These are phyloP conservation scores for Phoeniculus purpureus DNA, from an alignment of 2,797 vertebrate genomes.

Conservation along the genomic window DNA sequence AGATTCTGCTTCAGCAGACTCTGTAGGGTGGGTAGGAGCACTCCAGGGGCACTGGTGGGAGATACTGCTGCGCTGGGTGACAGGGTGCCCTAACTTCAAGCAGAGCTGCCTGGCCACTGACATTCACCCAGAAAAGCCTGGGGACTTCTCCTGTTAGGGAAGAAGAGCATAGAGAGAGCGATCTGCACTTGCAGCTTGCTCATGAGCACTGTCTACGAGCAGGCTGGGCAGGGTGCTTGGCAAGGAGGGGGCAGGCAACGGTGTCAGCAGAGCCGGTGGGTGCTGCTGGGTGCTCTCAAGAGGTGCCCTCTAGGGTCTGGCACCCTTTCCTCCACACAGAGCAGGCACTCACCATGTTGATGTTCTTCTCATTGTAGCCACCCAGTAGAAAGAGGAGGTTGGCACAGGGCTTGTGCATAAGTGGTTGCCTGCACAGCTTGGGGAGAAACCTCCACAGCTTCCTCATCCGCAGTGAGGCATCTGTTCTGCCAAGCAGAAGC, in stretches of 20 bases:
- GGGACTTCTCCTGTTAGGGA: neutral
- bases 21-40: neutral
- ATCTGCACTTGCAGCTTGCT: neutral
- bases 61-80: fast-evolving
- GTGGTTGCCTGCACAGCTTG: neutral
- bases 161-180: neutral
- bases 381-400: slow-evolving; percentile 24
- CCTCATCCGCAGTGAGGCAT: slow-evolving; percentile 73
- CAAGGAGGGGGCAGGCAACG: neutral
- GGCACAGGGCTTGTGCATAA: slow-evolving; percentile 8
- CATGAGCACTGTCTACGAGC: fast-evolving
- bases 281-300: neutral
- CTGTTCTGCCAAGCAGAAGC: slow-evolving; percentile 81
- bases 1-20: neutral
- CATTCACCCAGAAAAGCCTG: neutral
- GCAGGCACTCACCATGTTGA: slow-evolving; percentile 51
- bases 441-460: slow-evolving; percentile 4
- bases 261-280: neutral
- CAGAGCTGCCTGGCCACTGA: neutral
- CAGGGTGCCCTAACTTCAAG: neutral
- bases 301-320: fast-evolving
- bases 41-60: neutral
- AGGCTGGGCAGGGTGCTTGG: neutral
- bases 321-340: fast-evolving
- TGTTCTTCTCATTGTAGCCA: slow-evolving; percentile 44